These are phyloP conservation scores for Cuculus canorus DNA, from an alignment of 2,797 vertebrate genomes.

Conservation along the genomic window DNA sequence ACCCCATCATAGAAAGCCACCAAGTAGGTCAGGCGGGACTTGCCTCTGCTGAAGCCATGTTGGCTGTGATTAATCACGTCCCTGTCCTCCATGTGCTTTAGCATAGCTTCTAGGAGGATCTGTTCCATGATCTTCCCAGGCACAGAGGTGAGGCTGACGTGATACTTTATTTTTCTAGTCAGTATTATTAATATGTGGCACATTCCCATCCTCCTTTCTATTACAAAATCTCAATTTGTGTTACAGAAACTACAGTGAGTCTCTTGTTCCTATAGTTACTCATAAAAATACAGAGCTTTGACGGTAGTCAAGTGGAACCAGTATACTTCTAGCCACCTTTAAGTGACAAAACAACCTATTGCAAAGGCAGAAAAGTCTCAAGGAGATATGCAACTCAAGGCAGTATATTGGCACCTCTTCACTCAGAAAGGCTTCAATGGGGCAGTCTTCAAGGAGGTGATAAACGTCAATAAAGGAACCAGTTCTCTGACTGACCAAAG, in stretches of 20 bases:
- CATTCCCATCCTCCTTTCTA: not conserved
- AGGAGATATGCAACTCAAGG: not conserved
- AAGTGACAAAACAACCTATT: not conserved
- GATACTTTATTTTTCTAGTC: not conserved
- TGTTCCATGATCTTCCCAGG: too few relatives aligned
- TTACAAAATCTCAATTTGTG: not conserved
- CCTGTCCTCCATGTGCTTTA: too few relatives aligned
- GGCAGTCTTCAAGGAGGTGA: not conserved
- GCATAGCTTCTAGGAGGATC: too few relatives aligned
- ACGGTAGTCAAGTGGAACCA: not conserved
- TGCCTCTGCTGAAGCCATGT: too few relatives aligned
- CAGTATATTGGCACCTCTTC: not conserved
- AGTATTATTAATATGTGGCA: not conserved
- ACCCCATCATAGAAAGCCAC: too few relatives aligned
- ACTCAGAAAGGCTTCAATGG: not conserved
- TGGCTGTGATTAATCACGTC: too few relatives aligned
- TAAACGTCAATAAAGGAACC: not conserved
- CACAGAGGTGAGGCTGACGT: too few relatives aligned
- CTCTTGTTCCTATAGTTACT: not conserved
- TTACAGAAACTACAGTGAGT: fast-evolving
- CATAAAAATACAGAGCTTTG: not conserved
- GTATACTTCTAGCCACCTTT: not conserved
- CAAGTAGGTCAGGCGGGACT: too few relatives aligned
- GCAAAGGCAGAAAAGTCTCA: not conserved
- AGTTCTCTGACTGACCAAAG: not conserved